Evolutionary conservation across 2,888 invertebrate genomes (phyloP), one percentile per base, ranked within the genome.

Genomic region (Fissipunctia ypsillon): DNA sequence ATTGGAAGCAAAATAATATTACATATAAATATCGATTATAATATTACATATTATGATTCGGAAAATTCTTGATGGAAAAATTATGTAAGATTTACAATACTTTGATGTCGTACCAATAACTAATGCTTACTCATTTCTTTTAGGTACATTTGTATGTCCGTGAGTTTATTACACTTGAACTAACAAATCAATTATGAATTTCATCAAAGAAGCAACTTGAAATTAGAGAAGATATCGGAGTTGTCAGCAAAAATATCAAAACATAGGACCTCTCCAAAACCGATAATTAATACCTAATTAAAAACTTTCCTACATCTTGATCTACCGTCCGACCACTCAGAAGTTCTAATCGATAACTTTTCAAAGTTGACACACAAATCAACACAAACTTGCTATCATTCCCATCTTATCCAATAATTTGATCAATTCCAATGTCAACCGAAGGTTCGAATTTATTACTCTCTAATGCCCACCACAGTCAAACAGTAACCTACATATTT

Each of bases 341-440:
- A 73, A 43, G 3, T 31, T 14, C 16, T 14, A 64, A 66, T 79
- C 54, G 31, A 79, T 50, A 54, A 28, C 22, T n/a, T 73, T 50
- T 41, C 61, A 0, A 72, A 73, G 43, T 77, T 54, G 31, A 43
- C 72, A 50, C 69, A 57, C 48, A 80, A 80, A 81, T 81, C 45
- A 76, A 67, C 56, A 59, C 48, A 19, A 70, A 81, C 54, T 81
- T 59, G 25, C n/a, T 45, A 76, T 50, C 67, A 3, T 12, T 28
- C 0, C 22, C 38, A 70, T 50, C 70, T 66, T 22, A 48, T 59
- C 60, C 38, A 31, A 52, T 76, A 52, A 66, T 63, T 69, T 56
- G 31, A 74, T 81, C 45, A 65, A 66, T 65, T 81, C 16, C 7
- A 43, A 63, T 54, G 61, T 35, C 31, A 61, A 45, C 48, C 28